These are phyloP conservation scores for Bemisia tabaci DNA, from an alignment of 1,140 invertebrate species.

Conservation along the genomic window DNA sequence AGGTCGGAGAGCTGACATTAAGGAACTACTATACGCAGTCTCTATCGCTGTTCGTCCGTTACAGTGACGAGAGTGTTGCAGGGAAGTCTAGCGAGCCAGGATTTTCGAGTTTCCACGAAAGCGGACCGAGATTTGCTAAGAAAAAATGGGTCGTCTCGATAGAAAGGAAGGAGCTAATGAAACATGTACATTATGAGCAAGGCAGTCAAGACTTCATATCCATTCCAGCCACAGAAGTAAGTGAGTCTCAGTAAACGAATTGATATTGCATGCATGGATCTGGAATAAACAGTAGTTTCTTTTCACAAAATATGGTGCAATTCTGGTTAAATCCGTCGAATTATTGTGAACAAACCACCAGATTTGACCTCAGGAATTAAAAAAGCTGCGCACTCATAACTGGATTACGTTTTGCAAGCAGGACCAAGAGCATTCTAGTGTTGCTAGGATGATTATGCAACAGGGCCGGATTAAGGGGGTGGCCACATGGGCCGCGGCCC, in stretches of 20 bases:
- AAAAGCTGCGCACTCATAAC: too few relatives aligned
- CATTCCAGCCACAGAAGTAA: conserved; percentile 33
- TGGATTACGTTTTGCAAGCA: too few relatives aligned
- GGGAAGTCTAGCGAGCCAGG: not conserved
- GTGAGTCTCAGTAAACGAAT: conserved; percentile 7
- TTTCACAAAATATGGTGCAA: too few relatives aligned
- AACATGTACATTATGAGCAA: conserved; percentile 33
- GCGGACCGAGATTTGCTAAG: not conserved
- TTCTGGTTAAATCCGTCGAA: too few relatives aligned
- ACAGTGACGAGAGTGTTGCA: not conserved
- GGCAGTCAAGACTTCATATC: conserved; percentile 34
- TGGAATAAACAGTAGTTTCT: too few relatives aligned
- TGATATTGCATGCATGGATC: not conserved
- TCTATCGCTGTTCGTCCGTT: conserved; percentile 20
- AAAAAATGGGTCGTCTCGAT: conserved; percentile 32
- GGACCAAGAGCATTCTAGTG: too few relatives aligned
- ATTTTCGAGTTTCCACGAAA: not conserved
- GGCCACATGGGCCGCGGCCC: too few relatives aligned
- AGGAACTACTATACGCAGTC: conserved; percentile 37
- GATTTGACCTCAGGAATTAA: too few relatives aligned
- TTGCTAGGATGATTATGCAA: too few relatives aligned
- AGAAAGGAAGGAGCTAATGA: conserved; percentile 33
- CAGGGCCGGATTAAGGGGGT: too few relatives aligned
- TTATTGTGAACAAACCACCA: too few relatives aligned
- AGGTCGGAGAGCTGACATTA: conserved; percentile 37